Base-by-base conservation (phyloP, 2,888 invertebrate genomes). In the Cephus spinipes region DNA sequence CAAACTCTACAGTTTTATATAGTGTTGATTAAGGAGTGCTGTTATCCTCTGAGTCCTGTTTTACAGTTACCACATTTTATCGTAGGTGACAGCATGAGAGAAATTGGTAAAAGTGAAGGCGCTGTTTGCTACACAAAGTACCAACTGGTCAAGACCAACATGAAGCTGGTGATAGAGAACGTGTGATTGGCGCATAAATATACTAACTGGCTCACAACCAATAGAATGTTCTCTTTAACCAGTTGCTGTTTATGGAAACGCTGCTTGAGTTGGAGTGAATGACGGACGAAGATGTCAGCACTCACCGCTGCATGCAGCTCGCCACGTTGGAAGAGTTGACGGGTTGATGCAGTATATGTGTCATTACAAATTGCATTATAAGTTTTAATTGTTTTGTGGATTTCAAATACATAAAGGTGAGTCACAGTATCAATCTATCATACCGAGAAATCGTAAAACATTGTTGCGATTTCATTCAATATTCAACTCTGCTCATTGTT, bases 241-340 rank as follows among this genome's bases (percentile, higher is more conserved):
- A 23, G 23, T 9, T 23, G 23, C 55, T 23, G 6, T 55, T 55
- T 23, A 55, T 55, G 55, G 55, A 55, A 55, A 55, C 23, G 55
- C 55, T 15, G 55, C 55, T 55, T 55, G 23, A 55, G 55, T 9
- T 55, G 9, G 1, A 55, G 9, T 0, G 55, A 40, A 23, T 55
- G 55, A 55, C 55, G 23, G 33, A 6, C n/a, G 69, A 2, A 83
- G 88, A 84, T 85, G 88, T 77, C 87, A 82, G 82, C 81, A 85
- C 79, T 31, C 76, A 73, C 77, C 23, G 68, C 68, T 68, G 31
- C 81, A 83, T 82, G 81, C 79, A 82, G 85, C 83, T 89, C 89
- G 90, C 91, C 91, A 91, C 91, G 91, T 91, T 91, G 91, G 89
- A 91, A 89, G 89, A 86, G 84, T 83, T 87, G 89, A 87, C 87